A percentile compares a stretch with the other conserved stretches of the same genome.
Conservation (phyloP, 2,797 vertebrate species). For the Coendou prehensilis region DNA sequence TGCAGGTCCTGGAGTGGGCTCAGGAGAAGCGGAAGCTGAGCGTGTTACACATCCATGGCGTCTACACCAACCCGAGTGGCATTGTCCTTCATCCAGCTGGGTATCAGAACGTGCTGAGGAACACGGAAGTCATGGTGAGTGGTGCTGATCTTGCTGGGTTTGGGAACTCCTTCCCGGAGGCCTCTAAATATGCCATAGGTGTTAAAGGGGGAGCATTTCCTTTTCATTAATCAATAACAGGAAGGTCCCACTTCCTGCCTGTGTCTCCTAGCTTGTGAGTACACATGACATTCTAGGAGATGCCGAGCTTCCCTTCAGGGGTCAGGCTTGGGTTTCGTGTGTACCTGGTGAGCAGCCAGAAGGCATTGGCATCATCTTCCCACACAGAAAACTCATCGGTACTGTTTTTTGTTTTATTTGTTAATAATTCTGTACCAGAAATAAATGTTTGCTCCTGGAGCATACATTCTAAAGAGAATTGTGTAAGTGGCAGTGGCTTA, state of each 20-base stretch:
- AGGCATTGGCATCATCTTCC: not conserved
- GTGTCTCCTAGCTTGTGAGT: not conserved
- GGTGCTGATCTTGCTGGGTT: not conserved
- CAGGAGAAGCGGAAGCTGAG: slow-evolving; percentile 97
- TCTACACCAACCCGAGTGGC: slow-evolving; percentile 98
- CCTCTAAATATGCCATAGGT: not conserved
- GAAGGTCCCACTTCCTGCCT: not conserved
- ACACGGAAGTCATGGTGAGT: slow-evolving; percentile 98
- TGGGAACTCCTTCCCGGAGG: not conserved
- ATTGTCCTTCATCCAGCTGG: slow-evolving; percentile 98
- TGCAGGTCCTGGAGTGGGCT: slow-evolving; percentile 97
- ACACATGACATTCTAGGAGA: not conserved
- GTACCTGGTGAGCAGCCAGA: slow-evolving; percentile 16
- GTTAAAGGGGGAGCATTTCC: not conserved
- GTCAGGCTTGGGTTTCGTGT: not conserved
- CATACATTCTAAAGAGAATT: slow-evolving; percentile 16
- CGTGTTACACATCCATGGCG: slow-evolving; percentile 97
- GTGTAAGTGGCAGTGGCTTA: not conserved
- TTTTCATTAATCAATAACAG: slow-evolving; percentile 1
- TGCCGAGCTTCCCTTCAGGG: not conserved
- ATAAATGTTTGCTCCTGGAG: not conserved
- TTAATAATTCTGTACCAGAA: not conserved
- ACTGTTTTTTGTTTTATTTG: not conserved
- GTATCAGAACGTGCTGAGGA: slow-evolving; percentile 97
- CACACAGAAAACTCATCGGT: not conserved